phyloP scores from a whole-genome alignment of 1,140 invertebrate genomes.

The Sitodiplosis mosellana region DNA sequence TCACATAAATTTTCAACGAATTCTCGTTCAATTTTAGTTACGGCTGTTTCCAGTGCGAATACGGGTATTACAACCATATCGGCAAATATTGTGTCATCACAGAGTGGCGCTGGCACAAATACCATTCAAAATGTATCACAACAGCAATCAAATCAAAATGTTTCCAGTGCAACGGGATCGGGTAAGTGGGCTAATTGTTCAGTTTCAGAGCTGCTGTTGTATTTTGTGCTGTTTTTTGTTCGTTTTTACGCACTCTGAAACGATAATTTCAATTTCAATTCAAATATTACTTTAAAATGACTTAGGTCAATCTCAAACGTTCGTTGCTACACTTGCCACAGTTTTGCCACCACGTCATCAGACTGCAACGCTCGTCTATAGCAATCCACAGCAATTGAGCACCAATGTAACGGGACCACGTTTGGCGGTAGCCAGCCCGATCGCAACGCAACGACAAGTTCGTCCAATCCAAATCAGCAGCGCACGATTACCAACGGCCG shows the following conservation, averaged over 20 bases:
- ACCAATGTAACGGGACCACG: conserved; percentile 12
- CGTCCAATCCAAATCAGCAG: conserved; percentile 18
- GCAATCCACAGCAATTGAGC: conserved; percentile 1
- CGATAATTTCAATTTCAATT: too few species aligned
- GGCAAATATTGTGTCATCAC: conserved; percentile 1
- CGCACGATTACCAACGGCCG: conserved; percentile 15
- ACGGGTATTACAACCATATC: background rate
- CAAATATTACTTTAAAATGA: too few species aligned
- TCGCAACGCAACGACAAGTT: conserved; percentile 10
- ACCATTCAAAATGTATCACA: background rate
- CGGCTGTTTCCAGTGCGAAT: background rate
- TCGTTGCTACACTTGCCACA: conserved; percentile 20
- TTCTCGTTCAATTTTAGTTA: background rate
- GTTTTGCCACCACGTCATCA: conserved; percentile 21
- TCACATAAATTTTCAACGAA: background rate
- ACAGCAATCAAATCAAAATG: background rate
- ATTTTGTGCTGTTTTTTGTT: too few species aligned
- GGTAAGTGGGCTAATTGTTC: background rate
- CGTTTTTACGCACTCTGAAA: too few species aligned
- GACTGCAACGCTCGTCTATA: conserved; percentile 21
- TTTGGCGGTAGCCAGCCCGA: conserved; percentile 19
- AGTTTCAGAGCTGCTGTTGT: too few species aligned
- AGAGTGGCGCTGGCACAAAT: too few species aligned
- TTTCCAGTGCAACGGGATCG: background rate
- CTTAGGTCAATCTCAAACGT: conserved; percentile 9